A percentile compares a stretch with the other conserved stretches of the same genome.
Evolutionary conservation across 2,888 invertebrate species (phyloP).

Genomic region (Odontocolon sp.): DNA sequence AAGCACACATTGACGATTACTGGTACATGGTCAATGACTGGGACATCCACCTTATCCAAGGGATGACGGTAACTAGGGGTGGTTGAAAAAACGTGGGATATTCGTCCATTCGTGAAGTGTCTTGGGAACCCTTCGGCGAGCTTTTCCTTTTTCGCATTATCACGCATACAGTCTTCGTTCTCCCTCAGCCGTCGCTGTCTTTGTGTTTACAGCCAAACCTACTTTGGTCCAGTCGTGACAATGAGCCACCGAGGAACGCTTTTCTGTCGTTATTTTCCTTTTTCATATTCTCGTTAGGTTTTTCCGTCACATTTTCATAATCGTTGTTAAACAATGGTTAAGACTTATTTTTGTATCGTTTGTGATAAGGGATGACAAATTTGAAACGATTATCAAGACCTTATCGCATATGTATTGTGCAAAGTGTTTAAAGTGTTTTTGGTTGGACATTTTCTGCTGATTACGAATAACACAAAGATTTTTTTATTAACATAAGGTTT

Average conservation of each 20-base stretch:
- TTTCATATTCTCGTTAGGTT: not conserved
- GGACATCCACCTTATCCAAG: too few relatives aligned
- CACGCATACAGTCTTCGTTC: conserved; percentile 17
- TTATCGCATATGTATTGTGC: too few relatives aligned
- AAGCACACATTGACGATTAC: too few relatives aligned
- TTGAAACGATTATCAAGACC: too few relatives aligned
- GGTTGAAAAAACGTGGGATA: not conserved
- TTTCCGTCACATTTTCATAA: not conserved
- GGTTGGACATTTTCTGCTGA: too few relatives aligned
- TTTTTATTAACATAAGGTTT: too few relatives aligned
- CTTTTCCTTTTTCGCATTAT: conserved; percentile 58
- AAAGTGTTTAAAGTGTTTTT: too few relatives aligned
- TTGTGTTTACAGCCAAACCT: conserved; percentile 61
- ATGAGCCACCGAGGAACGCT: conserved; percentile 46
- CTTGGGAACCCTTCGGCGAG: conserved; percentile 53
- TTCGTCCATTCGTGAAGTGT: not conserved
- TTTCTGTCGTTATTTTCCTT: conserved; percentile 15
- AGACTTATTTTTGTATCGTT: too few relatives aligned
- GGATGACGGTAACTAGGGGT: not conserved
- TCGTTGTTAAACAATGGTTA: too few relatives aligned
- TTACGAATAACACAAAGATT: too few relatives aligned
- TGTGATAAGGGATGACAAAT: too few relatives aligned
- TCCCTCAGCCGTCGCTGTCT: not conserved
- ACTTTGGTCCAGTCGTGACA: conserved; percentile 54
- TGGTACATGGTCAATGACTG: too few relatives aligned